Evolutionary conservation across 2,888 invertebrate species (phyloP), one percentile per base, ranked within the genome.

Genomic region (Epinotia bilunana): DNA sequence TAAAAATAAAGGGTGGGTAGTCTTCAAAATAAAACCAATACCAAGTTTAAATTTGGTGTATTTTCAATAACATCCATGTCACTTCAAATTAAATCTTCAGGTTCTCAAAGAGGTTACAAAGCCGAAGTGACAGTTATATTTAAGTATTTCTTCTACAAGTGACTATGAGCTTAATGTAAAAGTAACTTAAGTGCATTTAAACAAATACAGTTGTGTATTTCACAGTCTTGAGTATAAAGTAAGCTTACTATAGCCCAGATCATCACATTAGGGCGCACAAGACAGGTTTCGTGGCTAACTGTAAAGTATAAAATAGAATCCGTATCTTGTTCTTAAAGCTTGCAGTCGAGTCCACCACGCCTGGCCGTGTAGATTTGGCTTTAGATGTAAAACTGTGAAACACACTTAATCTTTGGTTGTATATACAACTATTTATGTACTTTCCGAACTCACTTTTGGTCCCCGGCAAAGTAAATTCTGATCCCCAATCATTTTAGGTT

Each of bases 361-460:
- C 6, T 33, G 33, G 7, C 33, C 6, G 33, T 33, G 7, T 6
- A 3, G 6, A 33, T 33, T 5, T 7, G 33, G 33, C 33, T 33
- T 33, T 33, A 60, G 73, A 53, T 68, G 67, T 20, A 67, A 74
- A 79, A 81, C 77, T 77, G 76, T 78, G 77, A 78, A 79, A 78
- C 77, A 60, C 64, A 79, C 77, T 57, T 65, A 87, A 87, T 91
- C 91, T 91, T 91, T 91, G 91, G 91, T 91, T 86, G 84, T 90
- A 90, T 89, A 87, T 88, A 91, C 87, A 90, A 83, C 76, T 72
- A 78, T 72, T 73, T 76, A 77, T 81, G 81, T 81, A 83, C 81
- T 82, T 80, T 71, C 69, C 57, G 71, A 77, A 53, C 53, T 70
- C 62, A 70, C 33, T 61, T 16, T 5, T 49, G 16, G 49, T 49